These are phyloP conservation scores for Urocitellus parryii DNA, from an alignment of 2,113 vertebrate genomes.

Conservation along the genomic window DNA sequence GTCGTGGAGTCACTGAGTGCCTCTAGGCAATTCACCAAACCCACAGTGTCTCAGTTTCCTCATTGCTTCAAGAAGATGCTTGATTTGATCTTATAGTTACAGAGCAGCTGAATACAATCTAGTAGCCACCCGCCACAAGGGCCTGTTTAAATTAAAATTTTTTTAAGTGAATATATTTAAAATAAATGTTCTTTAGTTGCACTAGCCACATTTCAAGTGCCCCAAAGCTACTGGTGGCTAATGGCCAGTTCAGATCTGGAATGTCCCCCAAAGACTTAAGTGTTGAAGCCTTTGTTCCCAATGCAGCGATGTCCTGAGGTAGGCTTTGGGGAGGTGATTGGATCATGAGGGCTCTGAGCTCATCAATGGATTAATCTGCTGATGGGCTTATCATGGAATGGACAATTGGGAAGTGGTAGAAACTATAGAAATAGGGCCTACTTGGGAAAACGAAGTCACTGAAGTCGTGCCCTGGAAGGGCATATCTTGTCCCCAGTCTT, in stretches of 20 bases:
- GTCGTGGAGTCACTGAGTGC: not conserved
- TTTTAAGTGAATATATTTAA: not conserved
- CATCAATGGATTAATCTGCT: not conserved
- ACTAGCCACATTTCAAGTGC: not conserved
- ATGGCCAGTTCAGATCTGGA: not conserved
- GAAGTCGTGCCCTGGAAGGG: not conserved
- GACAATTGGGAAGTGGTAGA: not conserved
- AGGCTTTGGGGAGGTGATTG: not conserved
- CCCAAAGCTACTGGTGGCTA: not conserved
- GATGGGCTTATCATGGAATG: not conserved
- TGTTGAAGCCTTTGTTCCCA: not conserved
- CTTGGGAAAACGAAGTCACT: not conserved
- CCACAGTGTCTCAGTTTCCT: not conserved
- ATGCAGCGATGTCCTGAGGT: not conserved
- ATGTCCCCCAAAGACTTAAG: not conserved
- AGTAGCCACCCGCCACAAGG: not conserved
- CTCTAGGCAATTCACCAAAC: not conserved
- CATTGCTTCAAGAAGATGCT: not conserved
- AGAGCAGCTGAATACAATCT: not conserved
- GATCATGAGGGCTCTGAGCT: not conserved
- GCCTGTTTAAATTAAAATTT: not conserved
- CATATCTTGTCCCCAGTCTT: not conserved
- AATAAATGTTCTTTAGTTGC: not conserved
- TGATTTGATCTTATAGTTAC: not conserved
- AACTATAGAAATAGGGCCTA: not conserved